These are phyloP conservation scores for Pyrrhosoma nymphula DNA, from an alignment of 2,888 invertebrate genomes.

Conservation along the genomic window DNA sequence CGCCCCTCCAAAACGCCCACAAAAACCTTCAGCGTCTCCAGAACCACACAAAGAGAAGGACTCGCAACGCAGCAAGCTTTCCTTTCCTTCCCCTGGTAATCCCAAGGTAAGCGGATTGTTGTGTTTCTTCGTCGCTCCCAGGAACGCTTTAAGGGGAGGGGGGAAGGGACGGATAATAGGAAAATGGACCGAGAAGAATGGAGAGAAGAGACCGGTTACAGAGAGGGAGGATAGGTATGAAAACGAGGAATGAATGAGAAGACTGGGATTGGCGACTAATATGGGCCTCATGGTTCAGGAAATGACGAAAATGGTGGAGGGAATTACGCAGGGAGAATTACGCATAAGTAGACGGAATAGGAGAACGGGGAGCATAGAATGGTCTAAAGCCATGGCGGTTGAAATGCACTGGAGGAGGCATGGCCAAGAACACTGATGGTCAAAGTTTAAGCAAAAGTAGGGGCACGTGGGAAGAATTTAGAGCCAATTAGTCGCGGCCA, in stretches of 20 bases:
- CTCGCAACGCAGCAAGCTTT: background rate
- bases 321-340: background rate
- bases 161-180: background rate
- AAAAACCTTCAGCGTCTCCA: constrained; percentile 24
- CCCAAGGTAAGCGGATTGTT: constrained; percentile 64
- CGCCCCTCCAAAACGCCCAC: background rate
- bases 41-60: background rate
- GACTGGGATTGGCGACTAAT: background rate
- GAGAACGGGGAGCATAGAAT: background rate
- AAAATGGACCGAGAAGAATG: background rate
- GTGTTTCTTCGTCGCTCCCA: constrained; percentile 56
- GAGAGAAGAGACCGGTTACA: background rate
- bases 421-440: too few relatives aligned
- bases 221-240: background rate
- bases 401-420: too few relatives aligned
- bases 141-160: background rate
- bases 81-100: constrained; percentile 42
- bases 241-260: background rate
- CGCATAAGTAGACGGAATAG: background rate
- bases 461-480: too few relatives aligned
- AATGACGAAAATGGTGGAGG: background rate
- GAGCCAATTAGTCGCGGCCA: too few relatives aligned
- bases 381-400: too few relatives aligned
- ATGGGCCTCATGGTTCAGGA: too few relatives aligned
- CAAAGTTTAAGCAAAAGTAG: too few relatives aligned